Evolutionary conservation across 2,888 invertebrate genomes (phyloP), one percentile per base, ranked within the genome.

Genomic region (Cordilura impudica): DNA sequence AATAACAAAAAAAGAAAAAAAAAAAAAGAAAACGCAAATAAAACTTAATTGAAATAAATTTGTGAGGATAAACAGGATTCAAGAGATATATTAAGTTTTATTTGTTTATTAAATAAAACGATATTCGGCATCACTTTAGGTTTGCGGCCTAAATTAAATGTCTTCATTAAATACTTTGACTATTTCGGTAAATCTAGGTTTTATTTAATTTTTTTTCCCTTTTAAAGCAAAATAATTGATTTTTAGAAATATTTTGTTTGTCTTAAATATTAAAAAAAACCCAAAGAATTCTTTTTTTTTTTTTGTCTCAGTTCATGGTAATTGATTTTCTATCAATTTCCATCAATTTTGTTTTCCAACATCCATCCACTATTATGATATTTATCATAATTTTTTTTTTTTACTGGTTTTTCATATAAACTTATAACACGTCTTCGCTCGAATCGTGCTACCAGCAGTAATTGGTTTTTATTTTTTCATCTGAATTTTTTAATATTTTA

Each of bases 361-460:
- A 63, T 63, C 63, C 47, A 63, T 63, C 63, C 63, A 14, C 21
- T 63, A 31, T 49, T 63, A 63, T 63, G 47, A 45, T 45, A 66
- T 49, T 54, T 67, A 75, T 54, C 56, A 54, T 61, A 54, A 79
- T 75, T 66, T 66, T 67, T 63, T 71, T 78, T 65, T 31, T 54
- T 14, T 31, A n/a, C n/a, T n/a, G n/a, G n/a, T 54, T 12, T 19
- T 51, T 29, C 19, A 19, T 56, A 56, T 69, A 47, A 53, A 29
- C 65, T 58, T 60, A 54, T 56, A 74, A 60, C 71, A 79, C 61
- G 71, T 61, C 54, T 70, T 71, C 6, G 26, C 16, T 70, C 70
- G 53, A 67, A 69, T 74, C 60, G 66, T 71, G 70, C 70, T 74
- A 56, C 43, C 78, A 61, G 18, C 60, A 63, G 61, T 79, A 79